These are phyloP conservation scores for Eurosta solidaginis DNA, from an alignment of 1,140 invertebrate species.

Conservation along the genomic window DNA sequence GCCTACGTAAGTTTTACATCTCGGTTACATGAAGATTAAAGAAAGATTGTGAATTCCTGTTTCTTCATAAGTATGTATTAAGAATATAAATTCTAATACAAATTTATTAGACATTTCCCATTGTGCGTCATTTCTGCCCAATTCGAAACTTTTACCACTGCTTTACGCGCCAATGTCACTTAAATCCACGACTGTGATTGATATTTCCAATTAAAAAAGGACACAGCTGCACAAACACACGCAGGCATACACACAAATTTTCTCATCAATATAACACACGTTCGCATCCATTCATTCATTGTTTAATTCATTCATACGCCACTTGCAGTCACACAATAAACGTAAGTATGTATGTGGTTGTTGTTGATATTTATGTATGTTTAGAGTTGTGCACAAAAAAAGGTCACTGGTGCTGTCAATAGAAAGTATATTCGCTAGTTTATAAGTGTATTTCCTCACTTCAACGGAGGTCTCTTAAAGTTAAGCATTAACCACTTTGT, in stretches of 20 bases:
- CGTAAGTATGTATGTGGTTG: neutral
- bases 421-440: neutral
- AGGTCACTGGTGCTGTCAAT: neutral
- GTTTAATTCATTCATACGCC: constrained; percentile 19
- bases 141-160: no score
- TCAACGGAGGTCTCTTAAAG: neutral
- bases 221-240: neutral
- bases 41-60: no score
- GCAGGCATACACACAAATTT: neutral
- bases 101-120: no score
- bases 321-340: constrained; percentile 11
- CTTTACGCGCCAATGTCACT: constrained; percentile 33
- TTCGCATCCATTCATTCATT: neutral
- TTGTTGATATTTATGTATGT: no score
- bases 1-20: no score
- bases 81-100: no score
- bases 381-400: neutral
- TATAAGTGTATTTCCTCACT: neutral
- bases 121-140: no score
- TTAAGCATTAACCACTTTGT: constrained; percentile 3
- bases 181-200: constrained; percentile 34
- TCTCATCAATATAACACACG: neutral
- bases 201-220: constrained; percentile 37
- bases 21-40: no score
- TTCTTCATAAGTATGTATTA: no score